Percentiles rank a stretch among this genome's conserved stretches.
Evolutionary conservation across 2,113 vertebrate species (phyloP).

Genomic region (Solea senegalensis): DNA sequence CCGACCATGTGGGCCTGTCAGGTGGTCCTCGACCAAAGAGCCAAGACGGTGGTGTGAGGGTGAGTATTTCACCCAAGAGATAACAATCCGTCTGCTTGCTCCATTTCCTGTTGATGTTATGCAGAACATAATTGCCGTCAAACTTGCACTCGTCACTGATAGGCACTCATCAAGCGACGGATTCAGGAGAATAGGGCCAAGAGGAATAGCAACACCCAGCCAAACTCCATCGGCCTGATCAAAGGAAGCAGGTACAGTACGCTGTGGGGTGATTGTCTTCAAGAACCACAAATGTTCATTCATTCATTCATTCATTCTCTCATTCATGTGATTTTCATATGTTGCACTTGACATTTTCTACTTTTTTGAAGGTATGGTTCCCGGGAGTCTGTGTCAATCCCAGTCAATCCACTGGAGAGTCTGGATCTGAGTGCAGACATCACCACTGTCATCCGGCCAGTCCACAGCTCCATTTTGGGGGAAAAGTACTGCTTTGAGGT

Average conservation of each 20-base stretch:
- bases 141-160: constrained; percentile 1
- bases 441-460: constrained; percentile 84
- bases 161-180: constrained; percentile 79
- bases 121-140: not conserved
- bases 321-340: not conserved
- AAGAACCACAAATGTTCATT: too few relatives aligned
- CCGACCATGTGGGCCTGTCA: constrained; percentile 60
- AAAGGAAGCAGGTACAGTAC: constrained; percentile 66
- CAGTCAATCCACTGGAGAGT: constrained; percentile 72
- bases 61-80: constrained; percentile 50
- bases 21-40: constrained; percentile 68
- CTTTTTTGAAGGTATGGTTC: constrained; percentile 76
- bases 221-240: constrained; percentile 54
- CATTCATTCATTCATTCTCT: too few relatives aligned
- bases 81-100: not conserved
- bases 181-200: constrained; percentile 65
- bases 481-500: constrained; percentile 96
- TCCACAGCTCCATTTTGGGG: constrained; percentile 91
- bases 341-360: not conserved
- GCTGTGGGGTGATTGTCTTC: not conserved
- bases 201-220: constrained; percentile 74
- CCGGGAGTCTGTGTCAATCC: constrained; percentile 84
- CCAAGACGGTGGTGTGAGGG: constrained; percentile 80
- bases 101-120: constrained; percentile 37
- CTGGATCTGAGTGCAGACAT: constrained; percentile 86